phyloP scores from a whole-genome alignment of 2,113 vertebrate genomes.

The Cichladusa arquata region DNA sequence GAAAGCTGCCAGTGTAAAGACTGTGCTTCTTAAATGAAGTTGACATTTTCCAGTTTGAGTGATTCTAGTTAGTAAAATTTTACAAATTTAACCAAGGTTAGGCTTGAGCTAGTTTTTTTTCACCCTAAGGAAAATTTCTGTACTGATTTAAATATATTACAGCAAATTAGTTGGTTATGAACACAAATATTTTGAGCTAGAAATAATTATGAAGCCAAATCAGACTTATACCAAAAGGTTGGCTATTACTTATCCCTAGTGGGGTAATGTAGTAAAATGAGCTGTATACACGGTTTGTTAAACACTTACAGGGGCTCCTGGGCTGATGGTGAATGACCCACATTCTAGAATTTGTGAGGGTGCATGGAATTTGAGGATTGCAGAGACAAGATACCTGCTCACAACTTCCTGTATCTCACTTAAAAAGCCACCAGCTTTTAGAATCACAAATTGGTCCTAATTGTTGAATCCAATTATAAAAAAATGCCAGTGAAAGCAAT shows the following conservation, averaged over 20 bases:
- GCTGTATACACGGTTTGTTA: background rate
- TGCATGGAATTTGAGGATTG: background rate
- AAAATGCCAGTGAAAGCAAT: background rate
- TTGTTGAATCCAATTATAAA: background rate
- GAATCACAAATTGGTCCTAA: background rate
- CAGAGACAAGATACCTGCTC: background rate
- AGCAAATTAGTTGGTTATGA: background rate
- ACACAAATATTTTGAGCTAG: background rate
- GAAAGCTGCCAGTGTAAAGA: background rate
- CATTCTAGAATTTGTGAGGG: background rate
- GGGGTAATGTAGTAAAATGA: background rate
- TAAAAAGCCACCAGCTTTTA: background rate
- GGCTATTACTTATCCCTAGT: background rate
- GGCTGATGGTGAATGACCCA: background rate
- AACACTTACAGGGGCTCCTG: background rate
- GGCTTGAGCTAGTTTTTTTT: background rate
- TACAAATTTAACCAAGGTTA: background rate
- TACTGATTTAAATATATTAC: background rate
- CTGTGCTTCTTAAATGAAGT: background rate
- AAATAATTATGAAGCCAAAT: background rate
- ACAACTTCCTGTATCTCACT: background rate
- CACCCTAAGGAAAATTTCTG: background rate
- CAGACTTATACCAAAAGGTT: background rate
- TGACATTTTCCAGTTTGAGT: background rate
- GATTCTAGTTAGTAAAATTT: background rate